A percentile compares a stretch with the other conserved stretches of the same genome.
Conservation (phyloP, 1,140 invertebrate genomes). For the Mesaphorura yosii region DNA sequence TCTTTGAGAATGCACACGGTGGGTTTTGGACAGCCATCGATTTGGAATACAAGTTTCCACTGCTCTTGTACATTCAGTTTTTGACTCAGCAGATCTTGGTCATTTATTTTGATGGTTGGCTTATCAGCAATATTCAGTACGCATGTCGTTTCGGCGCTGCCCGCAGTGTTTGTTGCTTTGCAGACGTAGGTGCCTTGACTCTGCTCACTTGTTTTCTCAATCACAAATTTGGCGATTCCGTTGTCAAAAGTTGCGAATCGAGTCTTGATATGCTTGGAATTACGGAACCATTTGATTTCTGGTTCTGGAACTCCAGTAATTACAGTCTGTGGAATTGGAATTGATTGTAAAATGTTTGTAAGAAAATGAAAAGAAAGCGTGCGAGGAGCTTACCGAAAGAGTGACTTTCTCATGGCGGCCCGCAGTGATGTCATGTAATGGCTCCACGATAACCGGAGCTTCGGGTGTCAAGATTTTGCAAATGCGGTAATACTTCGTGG, state of each 20-base stretch:
- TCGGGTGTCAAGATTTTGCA: conserved; percentile 49
- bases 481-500: no score
- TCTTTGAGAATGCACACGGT: conserved; percentile 53
- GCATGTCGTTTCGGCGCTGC: conserved; percentile 56
- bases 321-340: no score
- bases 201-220: conserved; percentile 52
- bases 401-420: conserved; percentile 49
- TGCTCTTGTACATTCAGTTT: conserved; percentile 47
- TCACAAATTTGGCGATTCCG: conserved; percentile 56
- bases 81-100: conserved; percentile 46
- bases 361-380: no score
- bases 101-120: not conserved
- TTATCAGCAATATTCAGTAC: conserved; percentile 48
- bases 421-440: conserved; percentile 46
- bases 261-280: conserved; percentile 38
- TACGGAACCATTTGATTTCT: conserved; percentile 61
- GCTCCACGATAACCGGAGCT: conserved; percentile 50
- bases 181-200: conserved; percentile 58
- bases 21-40: conserved; percentile 55
- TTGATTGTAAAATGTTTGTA: no score
- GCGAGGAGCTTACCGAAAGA: no score
- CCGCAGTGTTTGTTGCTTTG: conserved; percentile 57
- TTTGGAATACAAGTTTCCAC: conserved; percentile 49
- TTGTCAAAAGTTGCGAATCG: conserved; percentile 54
- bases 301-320: conserved; percentile 72